Base-by-base conservation (phyloP, 2,797 vertebrate genomes). In the Psittacula echo region DNA sequence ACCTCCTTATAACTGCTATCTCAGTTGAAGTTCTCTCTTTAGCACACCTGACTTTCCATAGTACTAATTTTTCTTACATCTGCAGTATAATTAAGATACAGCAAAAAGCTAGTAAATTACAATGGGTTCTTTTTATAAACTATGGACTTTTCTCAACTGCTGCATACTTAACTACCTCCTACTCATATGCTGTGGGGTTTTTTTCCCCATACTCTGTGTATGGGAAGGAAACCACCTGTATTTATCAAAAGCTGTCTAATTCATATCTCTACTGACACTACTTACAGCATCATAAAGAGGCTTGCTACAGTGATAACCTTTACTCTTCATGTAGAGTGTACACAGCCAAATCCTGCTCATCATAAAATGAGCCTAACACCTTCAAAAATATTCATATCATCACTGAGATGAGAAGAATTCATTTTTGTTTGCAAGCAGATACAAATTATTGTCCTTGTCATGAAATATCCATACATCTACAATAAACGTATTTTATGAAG, bases 401-500 rank as follows among this genome's bases (percentile, higher is more conserved):
- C 27, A 60, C 7, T 44, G 47, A 90, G 34, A 42, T 44, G 8
- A 77, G 32, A 75, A 90, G 21, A 89, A 85, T 88, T 87, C 14
- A 5, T 50, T 48, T 80, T 87, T 68, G 10, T 58, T 66, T 85
- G 22, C 47, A 87, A 88, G 22, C 30, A 76, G 64, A 60, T 42
- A n/a, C 4, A 82, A 90, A 74, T 91, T 23, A 74, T 23, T 56
- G 19, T 87, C 62, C 41, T 87, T 53, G 10, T 44, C 39, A 71
- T 76, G 32, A 85, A 93, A 82, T 73, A 60, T 8, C 70, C 56
- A 73, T 64, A 50, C 26, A 61, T 58, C 24, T 32, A 30, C 56
- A 85, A 47, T 53, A 91, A 94, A 88, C 23, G 13, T 24, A 47
- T 75, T 93, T 94, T 72, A 90, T 82, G 80, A 77, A 82, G 42